Base-by-base conservation (phyloP, 1,140 invertebrate species). In the Dendrolimus kikuchii region DNA sequence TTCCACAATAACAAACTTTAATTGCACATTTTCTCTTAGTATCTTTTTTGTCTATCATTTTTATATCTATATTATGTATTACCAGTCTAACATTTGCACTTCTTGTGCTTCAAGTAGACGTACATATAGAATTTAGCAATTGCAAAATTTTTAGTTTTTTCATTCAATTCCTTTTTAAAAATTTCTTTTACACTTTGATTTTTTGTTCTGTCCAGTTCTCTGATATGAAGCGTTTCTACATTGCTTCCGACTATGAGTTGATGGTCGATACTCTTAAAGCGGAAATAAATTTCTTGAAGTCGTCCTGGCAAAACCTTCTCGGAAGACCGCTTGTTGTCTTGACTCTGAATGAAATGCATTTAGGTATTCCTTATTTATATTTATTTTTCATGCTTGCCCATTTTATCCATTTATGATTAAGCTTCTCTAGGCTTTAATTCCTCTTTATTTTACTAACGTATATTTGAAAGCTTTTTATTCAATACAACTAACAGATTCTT, bases 201-300 rank as follows among this genome's bases (percentile, higher is more conserved):
- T 57, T 61, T 72, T 73, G 46, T 81, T 73, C 72, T 71, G 81
- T 82, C 86, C 76, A 99, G 97, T 95, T 98, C 90, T 96, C 95
- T 89, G 97, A 98, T 90, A 94, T 96, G 89, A 94, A 93, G 74
- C 92, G 95, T 77, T 98, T 98, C 92, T 98, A 98, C 92, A 95
- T 98, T 78, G 96, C 96, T 82, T 97, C 95, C 74, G 97, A 98
- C 89, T 96, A 96, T 89, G 95, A 98, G 87, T 91, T 98, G 84
- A 95, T 98, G 93, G 95, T 98, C 84, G 97, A 98, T 90, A 97
- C 96, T 85, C 95, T 97, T 90, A 97, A 96, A 91, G 95, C 94
- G 73, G 96, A 98, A 90, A 94, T 98, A 76, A 95, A 96, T 92
- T 98, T 98, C 90, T 92, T 98, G 88, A 97, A 98, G 90, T 96